phyloP scores from a whole-genome alignment of 1,140 invertebrate species.

The Microplitis demolitor region DNA sequence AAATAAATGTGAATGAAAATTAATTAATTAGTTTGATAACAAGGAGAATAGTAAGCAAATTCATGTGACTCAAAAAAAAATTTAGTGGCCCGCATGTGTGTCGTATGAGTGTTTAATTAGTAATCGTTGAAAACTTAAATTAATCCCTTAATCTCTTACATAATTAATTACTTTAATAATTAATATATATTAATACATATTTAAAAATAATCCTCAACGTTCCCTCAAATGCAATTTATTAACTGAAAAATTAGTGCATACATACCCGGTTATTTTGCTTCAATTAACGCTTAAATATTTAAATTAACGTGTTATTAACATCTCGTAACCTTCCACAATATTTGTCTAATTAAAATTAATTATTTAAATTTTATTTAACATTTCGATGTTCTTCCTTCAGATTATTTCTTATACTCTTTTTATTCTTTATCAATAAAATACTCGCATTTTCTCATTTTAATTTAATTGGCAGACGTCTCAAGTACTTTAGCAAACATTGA shows the following conservation, averaged over 20 bases:
- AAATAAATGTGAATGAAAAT: not conserved
- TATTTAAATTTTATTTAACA: too few relatives aligned
- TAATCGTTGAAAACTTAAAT: slow-evolving; percentile 26
- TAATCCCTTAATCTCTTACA: slow-evolving; percentile 8
- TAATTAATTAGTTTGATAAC: not conserved
- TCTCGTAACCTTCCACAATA: too few relatives aligned
- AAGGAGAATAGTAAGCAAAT: not conserved
- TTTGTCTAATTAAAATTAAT: too few relatives aligned
- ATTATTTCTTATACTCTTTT: too few relatives aligned
- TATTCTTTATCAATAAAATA: not conserved
- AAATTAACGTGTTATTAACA: not conserved
- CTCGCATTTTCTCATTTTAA: slow-evolving; percentile 25
- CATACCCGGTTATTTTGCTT: not conserved
- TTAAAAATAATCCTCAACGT: slow-evolving; percentile 13
- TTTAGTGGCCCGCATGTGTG: slow-evolving; percentile 31
- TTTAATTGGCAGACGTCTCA: slow-evolving; percentile 51
- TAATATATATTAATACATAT: not conserved
- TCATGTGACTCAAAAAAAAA: slow-evolving; percentile 11
- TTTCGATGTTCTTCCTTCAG: not conserved
- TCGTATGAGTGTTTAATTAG: slow-evolving; percentile 29
- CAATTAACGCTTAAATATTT: slow-evolving; percentile 9
- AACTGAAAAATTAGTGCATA: not conserved
- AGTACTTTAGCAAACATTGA: slow-evolving; percentile 40
- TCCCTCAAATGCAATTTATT: not conserved
- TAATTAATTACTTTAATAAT: not conserved